These are phyloP conservation scores for Xylocampa areola DNA, from an alignment of 2,888 invertebrate genomes.

Conservation along the genomic window DNA sequence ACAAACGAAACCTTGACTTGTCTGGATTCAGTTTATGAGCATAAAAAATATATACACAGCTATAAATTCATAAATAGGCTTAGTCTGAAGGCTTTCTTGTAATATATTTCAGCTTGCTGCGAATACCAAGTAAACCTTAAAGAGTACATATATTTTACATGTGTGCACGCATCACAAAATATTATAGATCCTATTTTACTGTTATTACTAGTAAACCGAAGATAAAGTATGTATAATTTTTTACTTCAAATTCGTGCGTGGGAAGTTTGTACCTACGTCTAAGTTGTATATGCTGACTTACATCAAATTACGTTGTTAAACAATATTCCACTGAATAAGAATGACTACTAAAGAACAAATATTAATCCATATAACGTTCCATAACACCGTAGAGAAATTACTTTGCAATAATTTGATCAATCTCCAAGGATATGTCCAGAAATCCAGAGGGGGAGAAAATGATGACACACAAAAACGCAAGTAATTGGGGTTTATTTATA, in stretches of 20 bases:
- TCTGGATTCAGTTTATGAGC: constrained; percentile 15
- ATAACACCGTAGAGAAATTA: constrained; percentile 1
- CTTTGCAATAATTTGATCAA: constrained; percentile 9
- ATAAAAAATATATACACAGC: constrained; percentile 16
- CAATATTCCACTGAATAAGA: no score
- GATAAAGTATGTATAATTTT: neutral
- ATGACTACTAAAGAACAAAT: no score
- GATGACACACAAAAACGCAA: constrained; percentile 38
- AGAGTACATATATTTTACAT: constrained; percentile 10
- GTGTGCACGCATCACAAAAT: constrained; percentile 10
- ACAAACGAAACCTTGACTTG: constrained; percentile 30
- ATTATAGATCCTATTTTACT: neutral
- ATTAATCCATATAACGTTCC: no score
- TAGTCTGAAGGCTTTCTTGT: constrained; percentile 21
- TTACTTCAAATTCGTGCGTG: no score
- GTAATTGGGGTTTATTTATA: constrained; percentile 36
- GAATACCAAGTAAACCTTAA: constrained; percentile 29
- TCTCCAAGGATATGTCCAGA: constrained; percentile 3
- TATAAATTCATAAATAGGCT: constrained; percentile 35
- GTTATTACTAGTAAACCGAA: constrained; percentile 3
- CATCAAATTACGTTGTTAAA: no score
- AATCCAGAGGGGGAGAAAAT: constrained; percentile 1
- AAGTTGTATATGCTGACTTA: no score
- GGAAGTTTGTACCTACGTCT: no score
- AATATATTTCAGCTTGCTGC: constrained; percentile 19